Conservation (phyloP, 1,140 invertebrate genomes). For the Leptinotarsa texana region DNA sequence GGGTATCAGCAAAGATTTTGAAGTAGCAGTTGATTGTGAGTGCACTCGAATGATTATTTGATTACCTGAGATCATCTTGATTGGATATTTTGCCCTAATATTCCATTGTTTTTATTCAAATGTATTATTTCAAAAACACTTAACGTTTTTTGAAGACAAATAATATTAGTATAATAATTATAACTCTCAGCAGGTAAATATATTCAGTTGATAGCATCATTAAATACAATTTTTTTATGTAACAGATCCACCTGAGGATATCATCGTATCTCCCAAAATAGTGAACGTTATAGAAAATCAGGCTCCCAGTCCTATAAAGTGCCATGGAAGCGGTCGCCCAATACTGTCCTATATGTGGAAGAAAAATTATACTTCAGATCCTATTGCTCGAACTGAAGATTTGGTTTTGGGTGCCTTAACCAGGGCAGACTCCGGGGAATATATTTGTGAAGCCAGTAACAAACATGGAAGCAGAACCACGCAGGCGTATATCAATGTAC, state of each 20-base stretch:
- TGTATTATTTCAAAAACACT: no score
- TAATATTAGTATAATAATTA: no score
- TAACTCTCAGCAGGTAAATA: no score
- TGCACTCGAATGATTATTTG: constrained; percentile 36
- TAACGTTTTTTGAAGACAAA: no score
- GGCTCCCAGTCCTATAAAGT: constrained; percentile 74
- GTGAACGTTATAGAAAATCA: constrained; percentile 79
- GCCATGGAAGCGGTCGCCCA: constrained; percentile 75
- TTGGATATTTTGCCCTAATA: no score
- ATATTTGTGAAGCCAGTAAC: constrained; percentile 77
- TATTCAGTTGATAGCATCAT: no score
- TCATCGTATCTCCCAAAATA: constrained; percentile 71
- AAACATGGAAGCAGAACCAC: constrained; percentile 70
- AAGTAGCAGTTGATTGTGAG: constrained; percentile 88
- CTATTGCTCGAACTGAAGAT: constrained; percentile 60
- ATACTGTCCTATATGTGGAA: constrained; percentile 72
- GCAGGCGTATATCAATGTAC: constrained; percentile 72
- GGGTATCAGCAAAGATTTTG: constrained; percentile 77
- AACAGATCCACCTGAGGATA: constrained; percentile 84
- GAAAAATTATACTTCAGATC: constrained; percentile 57
- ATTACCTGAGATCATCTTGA: no score
- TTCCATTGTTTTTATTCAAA: no score
- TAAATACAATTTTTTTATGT: no score
- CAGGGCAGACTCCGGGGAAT: constrained; percentile 69
- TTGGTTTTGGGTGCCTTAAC: constrained; percentile 63